Evolutionary conservation across 2,888 invertebrate genomes (phyloP).

Genomic region (Lasioglossum vierecki): DNA sequence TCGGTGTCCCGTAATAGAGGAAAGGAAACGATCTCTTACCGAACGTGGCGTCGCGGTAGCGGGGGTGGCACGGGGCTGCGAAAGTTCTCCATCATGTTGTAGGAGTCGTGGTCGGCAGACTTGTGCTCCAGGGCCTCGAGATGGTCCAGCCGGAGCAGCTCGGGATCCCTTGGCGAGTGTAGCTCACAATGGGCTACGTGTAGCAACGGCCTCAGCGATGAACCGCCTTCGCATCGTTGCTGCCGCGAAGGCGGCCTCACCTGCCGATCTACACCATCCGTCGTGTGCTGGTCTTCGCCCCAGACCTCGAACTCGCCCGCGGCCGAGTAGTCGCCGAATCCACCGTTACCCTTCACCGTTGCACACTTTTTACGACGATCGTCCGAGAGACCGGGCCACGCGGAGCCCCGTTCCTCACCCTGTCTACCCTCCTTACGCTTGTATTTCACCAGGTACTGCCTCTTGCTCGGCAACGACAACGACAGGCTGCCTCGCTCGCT

Average conservation of each 20-base stretch:
- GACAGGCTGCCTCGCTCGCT: slow-evolving; percentile 65
- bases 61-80: slow-evolving; percentile 83
- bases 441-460: slow-evolving; percentile 67
- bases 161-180: slow-evolving; percentile 82
- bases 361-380: slow-evolving; percentile 69
- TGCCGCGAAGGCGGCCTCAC: slow-evolving; percentile 74
- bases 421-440: slow-evolving; percentile 59
- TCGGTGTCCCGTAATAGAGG: neutral
- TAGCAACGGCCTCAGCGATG: slow-evolving; percentile 80
- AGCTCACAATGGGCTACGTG: slow-evolving; percentile 83
- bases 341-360: slow-evolving; percentile 83
- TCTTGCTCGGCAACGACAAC: slow-evolving; percentile 60
- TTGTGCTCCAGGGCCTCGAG: slow-evolving; percentile 81
- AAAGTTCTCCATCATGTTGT: slow-evolving; percentile 83
- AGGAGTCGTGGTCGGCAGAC: slow-evolving; percentile 75
- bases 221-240: slow-evolving; percentile 81
- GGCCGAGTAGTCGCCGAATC: slow-evolving; percentile 83
- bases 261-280: slow-evolving; percentile 79
- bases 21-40: slow-evolving; percentile 74
- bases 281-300: slow-evolving; percentile 80
- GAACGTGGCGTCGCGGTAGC: slow-evolving; percentile 81
- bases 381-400: slow-evolving; percentile 66
- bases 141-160: slow-evolving; percentile 81
- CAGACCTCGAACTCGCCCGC: slow-evolving; percentile 83
- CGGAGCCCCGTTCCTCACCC: slow-evolving; percentile 47